phyloP scores from a whole-genome alignment of 2,797 vertebrate species.

The Parauchenoglanis punctatus region DNA sequence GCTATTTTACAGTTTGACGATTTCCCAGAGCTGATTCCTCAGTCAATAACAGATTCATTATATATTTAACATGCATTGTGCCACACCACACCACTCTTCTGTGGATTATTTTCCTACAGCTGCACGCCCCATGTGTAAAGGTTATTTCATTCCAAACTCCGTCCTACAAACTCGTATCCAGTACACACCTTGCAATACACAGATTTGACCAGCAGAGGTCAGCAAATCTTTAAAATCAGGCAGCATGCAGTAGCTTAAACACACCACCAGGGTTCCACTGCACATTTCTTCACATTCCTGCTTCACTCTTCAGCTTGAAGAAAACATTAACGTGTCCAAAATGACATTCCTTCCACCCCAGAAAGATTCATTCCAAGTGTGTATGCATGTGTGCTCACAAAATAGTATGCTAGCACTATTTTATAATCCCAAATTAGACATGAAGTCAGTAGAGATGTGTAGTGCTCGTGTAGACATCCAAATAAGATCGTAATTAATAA shows the following conservation, averaged over 20 bases:
- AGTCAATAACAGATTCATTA: background rate
- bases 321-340: background rate
- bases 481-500: background rate
- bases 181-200: conserved; percentile 29
- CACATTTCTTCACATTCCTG: background rate
- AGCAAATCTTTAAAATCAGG: conserved; percentile 34
- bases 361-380: background rate
- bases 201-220: conserved; percentile 42
- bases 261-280: background rate
- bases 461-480: background rate
- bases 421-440: background rate
- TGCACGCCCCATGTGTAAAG: background rate
- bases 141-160: background rate
- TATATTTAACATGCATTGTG: background rate
- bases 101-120: no score
- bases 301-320: background rate
- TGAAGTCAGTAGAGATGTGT: background rate
- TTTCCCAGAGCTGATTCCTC: background rate
- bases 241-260: background rate
- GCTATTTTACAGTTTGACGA: background rate
- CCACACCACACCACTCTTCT: no score
- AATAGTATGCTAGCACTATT: background rate
- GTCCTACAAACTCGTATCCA: no score
- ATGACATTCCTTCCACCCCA: background rate
- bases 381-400: background rate